These are phyloP conservation scores for Vireo altiloquus DNA, from an alignment of 2,113 vertebrate genomes.

Conservation along the genomic window DNA sequence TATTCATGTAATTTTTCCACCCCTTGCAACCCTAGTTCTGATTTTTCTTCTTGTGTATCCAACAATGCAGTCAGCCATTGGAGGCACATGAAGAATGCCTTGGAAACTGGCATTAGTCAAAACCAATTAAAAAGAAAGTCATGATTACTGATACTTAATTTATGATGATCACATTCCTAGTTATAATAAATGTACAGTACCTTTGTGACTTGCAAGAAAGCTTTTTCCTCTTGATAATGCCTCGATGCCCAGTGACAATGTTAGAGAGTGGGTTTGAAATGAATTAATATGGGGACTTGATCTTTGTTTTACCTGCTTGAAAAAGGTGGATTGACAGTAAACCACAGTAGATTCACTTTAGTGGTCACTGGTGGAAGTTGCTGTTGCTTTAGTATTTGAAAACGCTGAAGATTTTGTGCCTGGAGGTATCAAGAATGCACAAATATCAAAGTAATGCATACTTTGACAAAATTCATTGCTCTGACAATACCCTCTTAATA, in stretches of 20 bases:
- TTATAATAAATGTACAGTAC: not conserved
- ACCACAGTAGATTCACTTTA: not conserved
- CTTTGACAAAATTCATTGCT: not conserved
- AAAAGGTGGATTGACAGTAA: not conserved
- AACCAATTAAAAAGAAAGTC: constrained; percentile 5
- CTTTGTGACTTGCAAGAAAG: not conserved
- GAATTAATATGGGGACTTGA: not conserved
- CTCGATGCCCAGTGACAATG: not conserved
- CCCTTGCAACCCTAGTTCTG: not conserved
- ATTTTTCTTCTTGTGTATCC: not conserved
- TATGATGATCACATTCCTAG: not conserved
- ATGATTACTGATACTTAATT: not conserved
- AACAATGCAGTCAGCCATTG: not conserved
- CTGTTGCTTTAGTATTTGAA: not conserved
- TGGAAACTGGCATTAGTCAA: not conserved
- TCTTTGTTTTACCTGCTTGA: not conserved
- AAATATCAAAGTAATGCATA: not conserved
- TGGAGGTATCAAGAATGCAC: not conserved
- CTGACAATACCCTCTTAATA: not conserved
- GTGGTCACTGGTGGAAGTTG: not conserved
- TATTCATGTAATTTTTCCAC: not conserved
- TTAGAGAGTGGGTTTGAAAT: not conserved
- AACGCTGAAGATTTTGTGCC: not conserved
- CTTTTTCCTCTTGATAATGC: not conserved
- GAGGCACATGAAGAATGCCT: not conserved